Conservation (phyloP, 2,797 vertebrate species). For the Ctenopoma multispine region DNA sequence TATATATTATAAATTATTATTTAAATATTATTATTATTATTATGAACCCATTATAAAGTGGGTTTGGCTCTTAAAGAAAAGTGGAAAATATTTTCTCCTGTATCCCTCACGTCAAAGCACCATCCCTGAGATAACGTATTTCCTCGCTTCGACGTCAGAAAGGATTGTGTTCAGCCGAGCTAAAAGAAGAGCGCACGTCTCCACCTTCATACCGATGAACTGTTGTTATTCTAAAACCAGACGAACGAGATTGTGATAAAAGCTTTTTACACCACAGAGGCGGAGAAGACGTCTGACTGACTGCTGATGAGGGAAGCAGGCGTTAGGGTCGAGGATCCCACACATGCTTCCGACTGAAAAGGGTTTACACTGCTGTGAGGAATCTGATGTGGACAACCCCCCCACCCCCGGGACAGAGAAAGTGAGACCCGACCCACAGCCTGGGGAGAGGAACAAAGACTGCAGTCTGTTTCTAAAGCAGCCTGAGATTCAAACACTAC, state of each 20-base stretch:
- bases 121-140: background rate
- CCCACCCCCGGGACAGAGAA: conserved; percentile 19
- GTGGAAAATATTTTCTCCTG: background rate
- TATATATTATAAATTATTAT: too few species aligned
- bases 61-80: too few species aligned
- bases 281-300: background rate
- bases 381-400: conserved; percentile 74
- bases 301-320: conserved; percentile 23
- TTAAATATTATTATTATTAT: too few species aligned
- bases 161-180: background rate
- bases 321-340: conserved; percentile 2
- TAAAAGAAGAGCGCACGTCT: conserved; percentile 5
- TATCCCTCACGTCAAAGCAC: background rate
- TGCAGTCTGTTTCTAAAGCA: conserved; percentile 61
- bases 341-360: conserved; percentile 1
- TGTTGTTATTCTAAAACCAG: conserved; percentile 45
- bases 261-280: too few species aligned
- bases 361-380: conserved; percentile 68
- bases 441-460: conserved; percentile 70
- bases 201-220: background rate
- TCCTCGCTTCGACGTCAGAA: background rate
- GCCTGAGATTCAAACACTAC: conserved; percentile 61
- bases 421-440: conserved; percentile 26
- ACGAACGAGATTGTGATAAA: conserved; percentile 47
- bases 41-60: too few species aligned